A percentile compares a stretch with the other conserved stretches of the same genome.
These are phyloP conservation scores for Trachelus troglodyta DNA, from an alignment of 2,888 invertebrate species.

Conservation along the genomic window DNA sequence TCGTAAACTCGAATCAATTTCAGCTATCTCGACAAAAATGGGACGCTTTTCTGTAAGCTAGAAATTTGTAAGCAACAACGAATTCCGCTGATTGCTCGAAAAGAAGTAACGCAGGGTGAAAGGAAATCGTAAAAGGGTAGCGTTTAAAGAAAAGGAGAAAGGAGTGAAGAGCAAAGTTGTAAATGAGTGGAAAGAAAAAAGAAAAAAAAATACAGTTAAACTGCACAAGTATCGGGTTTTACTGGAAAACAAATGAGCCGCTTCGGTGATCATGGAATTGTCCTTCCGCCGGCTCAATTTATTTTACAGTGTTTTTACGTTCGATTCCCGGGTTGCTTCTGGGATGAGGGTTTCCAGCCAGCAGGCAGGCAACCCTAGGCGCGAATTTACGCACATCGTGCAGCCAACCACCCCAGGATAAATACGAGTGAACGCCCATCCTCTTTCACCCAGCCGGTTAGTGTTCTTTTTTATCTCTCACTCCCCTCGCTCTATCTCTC, in stretches of 20 bases:
- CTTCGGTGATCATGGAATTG: conserved; percentile 25
- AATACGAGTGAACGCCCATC: not conserved
- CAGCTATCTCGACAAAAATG: not conserved
- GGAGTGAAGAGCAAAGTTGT: not conserved
- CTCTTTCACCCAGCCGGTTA: not conserved
- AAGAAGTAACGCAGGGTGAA: not conserved
- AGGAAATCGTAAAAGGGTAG: conserved; percentile 20
- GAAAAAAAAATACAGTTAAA: conserved; percentile 15
- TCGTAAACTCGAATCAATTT: not conserved
- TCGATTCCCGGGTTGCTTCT: conserved; percentile 9
- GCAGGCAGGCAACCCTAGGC: not conserved
- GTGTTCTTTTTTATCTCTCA: not conserved
- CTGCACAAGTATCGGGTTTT: conserved; percentile 6
- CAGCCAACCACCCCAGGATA: not conserved
- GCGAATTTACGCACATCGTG: not conserved
- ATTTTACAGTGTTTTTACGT: conserved; percentile 21
- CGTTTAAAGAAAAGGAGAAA: not conserved
- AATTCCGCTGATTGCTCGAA: not conserved
- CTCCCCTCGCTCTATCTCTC: not conserved
- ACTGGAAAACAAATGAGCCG: conserved; percentile 47
- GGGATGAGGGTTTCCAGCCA: not conserved
- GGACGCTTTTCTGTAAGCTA: not conserved
- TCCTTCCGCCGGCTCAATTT: conserved; percentile 19
- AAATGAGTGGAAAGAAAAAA: conserved; percentile 25
- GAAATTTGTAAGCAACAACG: not conserved